These are phyloP conservation scores for Choristoneura rosaceana DNA, from an alignment of 2,888 invertebrate genomes.

Conservation along the genomic window DNA sequence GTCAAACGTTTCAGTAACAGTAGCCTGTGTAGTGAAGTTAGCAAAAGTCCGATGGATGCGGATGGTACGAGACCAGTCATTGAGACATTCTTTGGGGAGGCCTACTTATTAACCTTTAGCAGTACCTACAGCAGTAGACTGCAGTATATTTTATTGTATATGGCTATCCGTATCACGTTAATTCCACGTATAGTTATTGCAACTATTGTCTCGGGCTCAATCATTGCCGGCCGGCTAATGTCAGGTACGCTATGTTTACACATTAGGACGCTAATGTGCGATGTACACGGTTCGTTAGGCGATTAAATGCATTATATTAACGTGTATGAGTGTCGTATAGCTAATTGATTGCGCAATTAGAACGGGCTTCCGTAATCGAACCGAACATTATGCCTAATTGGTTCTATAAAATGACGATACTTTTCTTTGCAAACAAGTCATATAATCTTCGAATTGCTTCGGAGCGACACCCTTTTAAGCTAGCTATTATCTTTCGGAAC, in stretches of 20 bases:
- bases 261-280: constrained; percentile 38
- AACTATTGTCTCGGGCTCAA: background rate
- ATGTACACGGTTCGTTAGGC: constrained; percentile 38
- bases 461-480: background rate
- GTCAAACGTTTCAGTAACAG: too few relatives aligned
- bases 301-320: constrained; percentile 38
- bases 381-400: constrained; percentile 7
- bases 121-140: too few relatives aligned
- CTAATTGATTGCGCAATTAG: constrained; percentile 39
- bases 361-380: constrained; percentile 18
- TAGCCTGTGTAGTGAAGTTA: too few relatives aligned
- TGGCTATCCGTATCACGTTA: background rate
- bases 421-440: background rate
- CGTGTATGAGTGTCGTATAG: constrained; percentile 24
- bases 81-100: too few relatives aligned
- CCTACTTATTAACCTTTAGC: too few relatives aligned
- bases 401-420: constrained; percentile 17
- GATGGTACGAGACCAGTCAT: too few relatives aligned
- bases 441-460: background rate
- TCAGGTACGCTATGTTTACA: constrained; percentile 29
- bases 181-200: background rate
- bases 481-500: background rate
- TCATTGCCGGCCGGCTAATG: background rate
- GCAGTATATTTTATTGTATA: too few relatives aligned
- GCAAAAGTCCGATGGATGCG: too few relatives aligned